These are phyloP conservation scores for Limnephilus auricula DNA, from an alignment of 2,888 invertebrate genomes.

Conservation along the genomic window DNA sequence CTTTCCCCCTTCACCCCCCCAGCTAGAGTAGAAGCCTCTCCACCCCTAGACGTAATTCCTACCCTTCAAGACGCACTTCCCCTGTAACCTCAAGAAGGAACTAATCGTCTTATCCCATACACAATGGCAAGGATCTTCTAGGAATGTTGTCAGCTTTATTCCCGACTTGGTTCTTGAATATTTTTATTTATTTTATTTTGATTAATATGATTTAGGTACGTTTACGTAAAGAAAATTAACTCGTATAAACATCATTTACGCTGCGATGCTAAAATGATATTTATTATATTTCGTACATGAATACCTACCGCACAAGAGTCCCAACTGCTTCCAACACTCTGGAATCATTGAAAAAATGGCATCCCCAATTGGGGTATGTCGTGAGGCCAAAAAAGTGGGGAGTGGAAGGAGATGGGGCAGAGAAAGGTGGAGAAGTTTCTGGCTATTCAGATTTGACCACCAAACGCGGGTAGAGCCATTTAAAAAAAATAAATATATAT, in stretches of 20 bases:
- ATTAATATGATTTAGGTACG: background rate
- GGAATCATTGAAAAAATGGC: no score
- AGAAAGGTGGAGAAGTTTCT: no score
- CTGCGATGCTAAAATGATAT: background rate
- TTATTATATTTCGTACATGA: background rate
- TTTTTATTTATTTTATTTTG: background rate
- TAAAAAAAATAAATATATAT: no score
- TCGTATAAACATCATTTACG: no score
- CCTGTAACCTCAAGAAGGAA: constrained; percentile 11
- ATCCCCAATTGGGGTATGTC: no score
- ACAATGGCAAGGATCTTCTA: background rate
- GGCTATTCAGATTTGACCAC: no score
- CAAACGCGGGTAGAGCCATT: no score
- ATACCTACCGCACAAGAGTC: no score
- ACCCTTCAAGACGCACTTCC: constrained; percentile 20
- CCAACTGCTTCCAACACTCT: no score
- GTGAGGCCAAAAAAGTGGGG: no score
- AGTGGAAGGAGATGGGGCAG: no score
- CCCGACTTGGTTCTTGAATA: background rate
- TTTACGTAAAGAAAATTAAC: background rate
- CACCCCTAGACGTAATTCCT: constrained; percentile 14
- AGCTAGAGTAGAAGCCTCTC: background rate
- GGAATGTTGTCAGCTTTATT: background rate
- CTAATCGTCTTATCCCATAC: constrained; percentile 20
- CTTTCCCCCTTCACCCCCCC: background rate